Conservation (phyloP, 1,140 invertebrate species). For the Calephelis virginiensis region DNA sequence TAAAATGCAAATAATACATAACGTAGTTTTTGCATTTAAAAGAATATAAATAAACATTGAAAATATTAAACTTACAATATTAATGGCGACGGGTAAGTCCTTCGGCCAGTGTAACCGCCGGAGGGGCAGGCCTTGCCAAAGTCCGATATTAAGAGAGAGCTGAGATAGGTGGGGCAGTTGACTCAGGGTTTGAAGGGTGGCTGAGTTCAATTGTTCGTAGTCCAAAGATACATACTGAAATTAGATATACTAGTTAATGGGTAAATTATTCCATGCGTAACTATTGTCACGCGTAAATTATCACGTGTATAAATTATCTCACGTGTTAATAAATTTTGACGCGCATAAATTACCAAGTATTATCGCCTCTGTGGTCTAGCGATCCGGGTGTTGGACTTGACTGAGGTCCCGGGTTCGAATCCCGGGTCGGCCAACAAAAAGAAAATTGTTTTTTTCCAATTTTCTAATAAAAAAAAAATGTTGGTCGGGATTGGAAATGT, state of each 20-base stretch:
- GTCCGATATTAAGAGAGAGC: constrained; percentile 46
- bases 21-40: background rate
- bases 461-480: no score
- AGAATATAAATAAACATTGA: background rate
- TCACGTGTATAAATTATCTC: no score
- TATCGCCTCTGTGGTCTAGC: no score
- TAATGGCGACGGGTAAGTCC: constrained; percentile 43
- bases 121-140: constrained; percentile 29
- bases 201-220: constrained; percentile 46
- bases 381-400: no score
- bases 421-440: no score
- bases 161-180: constrained; percentile 36
- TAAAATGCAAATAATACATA: no score
- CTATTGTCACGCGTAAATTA: no score
- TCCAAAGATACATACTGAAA: constrained; percentile 53
- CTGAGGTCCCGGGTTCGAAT: no score
- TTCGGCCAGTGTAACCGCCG: constrained; percentile 43
- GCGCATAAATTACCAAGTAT: no score
- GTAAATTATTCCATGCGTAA: background rate
- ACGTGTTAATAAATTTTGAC: no score
- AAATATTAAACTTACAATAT: constrained; percentile 50
- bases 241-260: background rate
- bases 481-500: no score
- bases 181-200: constrained; percentile 38
- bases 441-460: no score